phyloP scores from a whole-genome alignment of 1,140 invertebrate genomes.

The Batillaria attramentaria region DNA sequence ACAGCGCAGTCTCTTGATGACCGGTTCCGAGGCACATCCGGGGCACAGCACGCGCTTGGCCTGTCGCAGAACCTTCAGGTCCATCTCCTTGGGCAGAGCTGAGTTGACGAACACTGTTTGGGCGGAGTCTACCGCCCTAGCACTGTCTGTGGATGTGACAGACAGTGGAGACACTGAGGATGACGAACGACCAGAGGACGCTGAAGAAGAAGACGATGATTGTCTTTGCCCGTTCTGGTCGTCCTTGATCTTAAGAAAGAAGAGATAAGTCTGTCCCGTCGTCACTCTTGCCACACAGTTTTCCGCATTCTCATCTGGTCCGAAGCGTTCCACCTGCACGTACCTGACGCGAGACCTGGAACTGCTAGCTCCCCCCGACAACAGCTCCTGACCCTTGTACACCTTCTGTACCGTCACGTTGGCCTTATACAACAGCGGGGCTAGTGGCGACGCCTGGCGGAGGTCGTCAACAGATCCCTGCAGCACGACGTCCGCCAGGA shows the following conservation, averaged over 20 bases:
- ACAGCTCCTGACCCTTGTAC: slow-evolving; percentile 22
- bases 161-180: too few species aligned
- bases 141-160: too few species aligned
- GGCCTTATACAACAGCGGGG: slow-evolving; percentile 29
- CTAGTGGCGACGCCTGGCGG: slow-evolving; percentile 23
- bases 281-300: slow-evolving; percentile 14
- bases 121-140: neutral
- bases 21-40: slow-evolving; percentile 6
- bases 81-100: slow-evolving; percentile 17
- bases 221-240: too few species aligned
- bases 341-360: neutral
- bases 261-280: slow-evolving; percentile 9
- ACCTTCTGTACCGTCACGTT: slow-evolving; percentile 24
- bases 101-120: slow-evolving; percentile 16
- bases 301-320: slow-evolving; percentile 12
- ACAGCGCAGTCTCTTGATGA: slow-evolving; percentile 24
- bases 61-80: slow-evolving; percentile 14
- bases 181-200: slow-evolving; percentile 1
- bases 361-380: neutral
- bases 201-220: neutral
- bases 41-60: slow-evolving; percentile 22
- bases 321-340: slow-evolving; percentile 19
- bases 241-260: slow-evolving; percentile 17
- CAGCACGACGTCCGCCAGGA: slow-evolving; percentile 25
- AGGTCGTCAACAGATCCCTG: slow-evolving; percentile 7